Percentiles rank a stretch among this genome's conserved stretches.
Evolutionary conservation across 2,888 invertebrate genomes (phyloP).

Genomic region (Andrena minutula): DNA sequence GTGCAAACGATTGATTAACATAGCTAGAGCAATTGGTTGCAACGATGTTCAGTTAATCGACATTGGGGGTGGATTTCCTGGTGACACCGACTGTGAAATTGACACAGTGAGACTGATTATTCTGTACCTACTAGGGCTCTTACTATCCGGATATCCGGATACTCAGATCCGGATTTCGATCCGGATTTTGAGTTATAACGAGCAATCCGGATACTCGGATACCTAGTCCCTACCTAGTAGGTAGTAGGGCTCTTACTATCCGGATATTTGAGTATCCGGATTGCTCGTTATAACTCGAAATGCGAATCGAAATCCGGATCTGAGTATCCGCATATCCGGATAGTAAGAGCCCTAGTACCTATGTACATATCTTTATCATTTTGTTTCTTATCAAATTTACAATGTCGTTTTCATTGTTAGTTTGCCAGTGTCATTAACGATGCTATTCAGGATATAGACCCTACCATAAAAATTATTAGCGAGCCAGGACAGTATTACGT

Average conservation of each 20-base stretch:
- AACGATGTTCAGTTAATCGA: slow-evolving; percentile 86
- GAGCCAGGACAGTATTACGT: slow-evolving; percentile 89
- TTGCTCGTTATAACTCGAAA: too few species aligned
- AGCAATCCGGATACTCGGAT: too few species aligned
- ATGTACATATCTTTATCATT: neutral
- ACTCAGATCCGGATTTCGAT: too few species aligned
- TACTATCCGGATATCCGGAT: too few species aligned
- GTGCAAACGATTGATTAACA: slow-evolving; percentile 86
- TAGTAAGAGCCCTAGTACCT: too few species aligned
- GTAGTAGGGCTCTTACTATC: too few species aligned
- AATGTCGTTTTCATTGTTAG: slow-evolving; percentile 59
- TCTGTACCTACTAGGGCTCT: too few species aligned
- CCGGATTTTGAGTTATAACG: too few species aligned
- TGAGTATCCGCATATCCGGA: too few species aligned
- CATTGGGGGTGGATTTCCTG: slow-evolving; percentile 88
- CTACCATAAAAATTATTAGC: slow-evolving; percentile 85
- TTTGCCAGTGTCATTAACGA: slow-evolving; percentile 85
- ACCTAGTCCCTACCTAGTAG: too few species aligned
- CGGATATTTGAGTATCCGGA: too few species aligned
- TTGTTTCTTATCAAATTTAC: neutral
- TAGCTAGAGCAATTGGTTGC: slow-evolving; percentile 85
- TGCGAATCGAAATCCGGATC: too few species aligned
- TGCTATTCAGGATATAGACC: slow-evolving; percentile 85
- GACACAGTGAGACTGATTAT: slow-evolving; percentile 34
- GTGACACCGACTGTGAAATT: slow-evolving; percentile 79